phyloP scores from a whole-genome alignment of 2,797 vertebrate genomes.

The Diceros bicornis region DNA sequence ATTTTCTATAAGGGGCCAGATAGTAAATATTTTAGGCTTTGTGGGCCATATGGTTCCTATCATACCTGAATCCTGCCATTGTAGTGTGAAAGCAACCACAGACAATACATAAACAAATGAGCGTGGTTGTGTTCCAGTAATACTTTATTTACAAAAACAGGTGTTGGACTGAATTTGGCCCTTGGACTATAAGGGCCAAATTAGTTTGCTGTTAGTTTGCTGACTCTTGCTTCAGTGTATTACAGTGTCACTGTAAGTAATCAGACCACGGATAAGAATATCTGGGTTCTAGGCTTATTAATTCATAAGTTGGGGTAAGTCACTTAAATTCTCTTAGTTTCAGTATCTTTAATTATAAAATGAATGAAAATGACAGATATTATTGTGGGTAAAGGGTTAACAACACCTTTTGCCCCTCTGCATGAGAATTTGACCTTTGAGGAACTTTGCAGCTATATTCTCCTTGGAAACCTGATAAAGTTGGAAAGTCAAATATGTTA shows the following conservation, averaged over 20 bases:
- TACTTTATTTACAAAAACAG: not conserved
- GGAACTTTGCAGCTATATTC: not conserved
- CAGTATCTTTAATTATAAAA: slow-evolving; percentile 40
- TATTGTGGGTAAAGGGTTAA: not conserved
- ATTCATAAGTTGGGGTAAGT: not conserved
- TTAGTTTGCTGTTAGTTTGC: not conserved
- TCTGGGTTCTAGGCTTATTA: not conserved
- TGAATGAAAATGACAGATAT: not conserved
- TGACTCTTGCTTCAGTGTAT: not conserved
- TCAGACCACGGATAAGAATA: not conserved
- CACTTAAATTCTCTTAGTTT: slow-evolving; percentile 22
- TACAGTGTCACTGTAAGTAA: not conserved
- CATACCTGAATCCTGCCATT: not conserved
- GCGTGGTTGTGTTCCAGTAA: not conserved
- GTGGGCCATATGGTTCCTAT: not conserved
- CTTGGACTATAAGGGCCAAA: not conserved
- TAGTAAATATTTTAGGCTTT: not conserved
- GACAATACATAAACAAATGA: not conserved
- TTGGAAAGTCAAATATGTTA: not conserved
- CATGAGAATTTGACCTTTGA: not conserved
- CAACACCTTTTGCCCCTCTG: not conserved
- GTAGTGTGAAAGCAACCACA: not conserved
- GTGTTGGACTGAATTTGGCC: not conserved
- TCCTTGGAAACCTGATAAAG: not conserved
- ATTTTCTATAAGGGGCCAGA: not conserved